A percentile compares a stretch with the other conserved stretches of the same genome.
Evolutionary conservation across 2,113 vertebrate genomes (phyloP).

Genomic region (Entosphenus tridentatus): DNA sequence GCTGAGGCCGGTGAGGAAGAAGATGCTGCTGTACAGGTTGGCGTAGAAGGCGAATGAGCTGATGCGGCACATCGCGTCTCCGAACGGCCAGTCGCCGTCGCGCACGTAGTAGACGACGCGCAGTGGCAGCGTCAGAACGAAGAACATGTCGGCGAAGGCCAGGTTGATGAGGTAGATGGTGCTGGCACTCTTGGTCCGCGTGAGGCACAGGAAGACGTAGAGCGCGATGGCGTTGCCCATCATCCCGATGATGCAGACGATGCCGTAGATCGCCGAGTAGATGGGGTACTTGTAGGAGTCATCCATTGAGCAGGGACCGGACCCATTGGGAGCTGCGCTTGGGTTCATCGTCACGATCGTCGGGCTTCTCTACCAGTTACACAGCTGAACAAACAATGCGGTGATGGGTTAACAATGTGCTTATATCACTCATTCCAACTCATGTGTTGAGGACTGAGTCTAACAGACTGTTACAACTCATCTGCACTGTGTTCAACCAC

Average conservation of each 20-base stretch:
- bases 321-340: too few species aligned
- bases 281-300: conserved; percentile 58
- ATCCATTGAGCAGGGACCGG: conserved; percentile 28
- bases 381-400: too few species aligned
- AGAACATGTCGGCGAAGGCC: conserved; percentile 58
- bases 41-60: conserved; percentile 63
- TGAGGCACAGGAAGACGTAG: conserved; percentile 37
- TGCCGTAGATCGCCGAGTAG: conserved; percentile 55
- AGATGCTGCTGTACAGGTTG: conserved; percentile 85
- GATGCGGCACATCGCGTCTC: conserved; percentile 56
- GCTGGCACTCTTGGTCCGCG: conserved; percentile 40
- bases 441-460: too few species aligned
- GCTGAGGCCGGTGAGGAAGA: conserved; percentile 87
- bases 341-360: too few species aligned
- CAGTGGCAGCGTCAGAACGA: conserved; percentile 58
- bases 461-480: too few species aligned
- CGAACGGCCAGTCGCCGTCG: conserved; percentile 46
- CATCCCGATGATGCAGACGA: conserved; percentile 53
- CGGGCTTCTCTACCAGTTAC: too few species aligned
- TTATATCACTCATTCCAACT: too few species aligned
- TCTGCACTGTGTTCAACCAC: too few species aligned
- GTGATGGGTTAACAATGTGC: too few species aligned
- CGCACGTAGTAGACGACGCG: conserved; percentile 55
- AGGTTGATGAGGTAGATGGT: conserved; percentile 82
- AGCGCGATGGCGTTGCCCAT: conserved; percentile 56